phyloP scores from a whole-genome alignment of 2,888 invertebrate genomes.

The Drosophila anomalata region DNA sequence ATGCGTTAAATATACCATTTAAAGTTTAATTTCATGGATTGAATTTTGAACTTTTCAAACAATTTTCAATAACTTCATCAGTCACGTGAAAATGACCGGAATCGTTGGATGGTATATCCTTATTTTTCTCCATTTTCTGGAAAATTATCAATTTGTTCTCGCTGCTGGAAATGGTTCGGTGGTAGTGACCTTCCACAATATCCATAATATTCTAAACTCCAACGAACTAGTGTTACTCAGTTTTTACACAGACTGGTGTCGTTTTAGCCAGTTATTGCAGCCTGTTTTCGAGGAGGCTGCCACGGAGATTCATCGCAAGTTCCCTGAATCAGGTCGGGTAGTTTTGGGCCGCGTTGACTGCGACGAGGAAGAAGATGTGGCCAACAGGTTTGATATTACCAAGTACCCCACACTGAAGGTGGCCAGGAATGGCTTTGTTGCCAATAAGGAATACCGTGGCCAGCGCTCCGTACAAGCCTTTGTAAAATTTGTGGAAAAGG shows the following conservation, averaged over 20 bases:
- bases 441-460: conserved; percentile 94
- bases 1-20: background rate
- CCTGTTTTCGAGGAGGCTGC: conserved; percentile 98
- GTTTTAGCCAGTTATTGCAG: conserved; percentile 95
- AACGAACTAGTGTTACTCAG: conserved; percentile 98
- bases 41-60: background rate
- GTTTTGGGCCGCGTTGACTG: conserved; percentile 98
- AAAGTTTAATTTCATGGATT: background rate
- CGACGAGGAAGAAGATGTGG: conserved; percentile 91
- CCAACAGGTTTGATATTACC: conserved; percentile 93
- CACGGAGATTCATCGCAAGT: conserved; percentile 86
- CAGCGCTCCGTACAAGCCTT: conserved; percentile 94
- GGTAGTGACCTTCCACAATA: conserved; percentile 20
- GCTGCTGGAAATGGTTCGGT: conserved; percentile 1
- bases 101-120: background rate
- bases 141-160: background rate
- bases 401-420: conserved; percentile 99
- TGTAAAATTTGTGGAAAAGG: conserved; percentile 91
- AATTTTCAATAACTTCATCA: background rate
- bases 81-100: conserved; percentile 18
- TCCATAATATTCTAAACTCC: conserved; percentile 14
- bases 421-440: conserved; percentile 92
- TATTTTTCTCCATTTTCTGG: background rate
- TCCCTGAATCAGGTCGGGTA: conserved; percentile 90
- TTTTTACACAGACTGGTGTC: conserved; percentile 99